Percentiles rank a stretch among this genome's conserved stretches.
Evolutionary conservation across 2,113 vertebrate species (phyloP).

Genomic region (Nerophis lumbriciformis): DNA sequence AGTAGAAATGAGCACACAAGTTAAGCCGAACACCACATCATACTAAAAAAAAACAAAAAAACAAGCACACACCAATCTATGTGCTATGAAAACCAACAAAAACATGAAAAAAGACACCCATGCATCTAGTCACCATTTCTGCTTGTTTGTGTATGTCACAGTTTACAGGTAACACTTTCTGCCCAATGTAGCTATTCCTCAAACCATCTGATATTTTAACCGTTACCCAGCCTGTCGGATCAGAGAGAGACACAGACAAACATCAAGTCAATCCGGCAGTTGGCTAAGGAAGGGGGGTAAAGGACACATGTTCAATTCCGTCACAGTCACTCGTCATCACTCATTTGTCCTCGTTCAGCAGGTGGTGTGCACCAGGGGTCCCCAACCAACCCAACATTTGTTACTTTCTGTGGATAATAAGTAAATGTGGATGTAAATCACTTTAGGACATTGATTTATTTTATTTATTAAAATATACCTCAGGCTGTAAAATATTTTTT

Average conservation of each 20-base stretch:
- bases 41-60: constrained; percentile 85
- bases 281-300: background rate
- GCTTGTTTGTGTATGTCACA: constrained; percentile 85
- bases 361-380: constrained; percentile 17
- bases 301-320: constrained; percentile 57
- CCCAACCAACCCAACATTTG: too few species aligned
- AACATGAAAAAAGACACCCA: constrained; percentile 79
- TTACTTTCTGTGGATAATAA: too few species aligned
- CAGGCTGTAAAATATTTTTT: too few species aligned
- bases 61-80: constrained; percentile 72
- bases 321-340: constrained; percentile 54
- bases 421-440: too few species aligned
- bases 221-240: constrained; percentile 97
- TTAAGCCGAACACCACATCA: constrained; percentile 99
- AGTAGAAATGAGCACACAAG: constrained; percentile 91
- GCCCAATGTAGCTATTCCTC: constrained; percentile 98
- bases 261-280: constrained; percentile 83
- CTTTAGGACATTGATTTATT: too few species aligned
- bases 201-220: constrained; percentile 99
- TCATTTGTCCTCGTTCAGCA: constrained; percentile 54
- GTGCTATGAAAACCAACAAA: constrained; percentile 64
- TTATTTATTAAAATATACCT: too few species aligned
- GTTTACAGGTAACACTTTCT: constrained; percentile 93
- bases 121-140: constrained; percentile 99
- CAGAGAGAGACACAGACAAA: constrained; percentile 96